Conservation (phyloP, 1,140 invertebrate species). For the Trachymyrmex cornetzi region DNA sequence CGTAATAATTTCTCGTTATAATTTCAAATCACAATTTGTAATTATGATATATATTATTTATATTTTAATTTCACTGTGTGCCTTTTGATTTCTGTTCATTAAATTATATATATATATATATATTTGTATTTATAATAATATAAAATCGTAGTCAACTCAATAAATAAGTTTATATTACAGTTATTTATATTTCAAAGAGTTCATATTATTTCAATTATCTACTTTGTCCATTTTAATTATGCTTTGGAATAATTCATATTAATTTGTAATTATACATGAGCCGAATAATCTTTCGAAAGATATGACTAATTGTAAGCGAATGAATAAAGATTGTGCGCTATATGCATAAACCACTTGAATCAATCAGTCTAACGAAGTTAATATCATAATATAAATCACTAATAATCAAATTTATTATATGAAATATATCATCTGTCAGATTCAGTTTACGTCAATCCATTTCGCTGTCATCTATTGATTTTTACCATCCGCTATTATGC, state of each 20-base stretch:
- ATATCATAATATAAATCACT: no score
- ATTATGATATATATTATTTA: constrained; percentile 17
- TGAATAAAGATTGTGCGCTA: background rate
- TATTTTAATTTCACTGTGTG: background rate
- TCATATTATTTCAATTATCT: constrained; percentile 5
- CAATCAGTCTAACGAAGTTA: no score
- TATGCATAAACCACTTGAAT: background rate
- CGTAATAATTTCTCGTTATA: background rate
- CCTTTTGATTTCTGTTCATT: background rate
- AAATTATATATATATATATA: no score
- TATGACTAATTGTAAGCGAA: background rate
- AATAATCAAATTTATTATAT: background rate
- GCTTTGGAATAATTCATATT: background rate
- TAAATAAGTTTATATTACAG: background rate
- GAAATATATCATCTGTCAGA: background rate
- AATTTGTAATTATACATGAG: background rate
- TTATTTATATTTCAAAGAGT: constrained; percentile 21
- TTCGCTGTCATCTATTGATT: background rate
- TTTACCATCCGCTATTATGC: background rate
- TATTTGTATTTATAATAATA: background rate
- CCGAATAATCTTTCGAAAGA: constrained; percentile 1
- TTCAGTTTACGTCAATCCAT: background rate
- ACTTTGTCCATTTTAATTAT: constrained; percentile 15
- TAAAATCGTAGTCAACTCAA: background rate
- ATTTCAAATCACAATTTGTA: background rate